Base-by-base conservation (phyloP, 2,797 vertebrate genomes). In the Phoxinus dragarum region DNA sequence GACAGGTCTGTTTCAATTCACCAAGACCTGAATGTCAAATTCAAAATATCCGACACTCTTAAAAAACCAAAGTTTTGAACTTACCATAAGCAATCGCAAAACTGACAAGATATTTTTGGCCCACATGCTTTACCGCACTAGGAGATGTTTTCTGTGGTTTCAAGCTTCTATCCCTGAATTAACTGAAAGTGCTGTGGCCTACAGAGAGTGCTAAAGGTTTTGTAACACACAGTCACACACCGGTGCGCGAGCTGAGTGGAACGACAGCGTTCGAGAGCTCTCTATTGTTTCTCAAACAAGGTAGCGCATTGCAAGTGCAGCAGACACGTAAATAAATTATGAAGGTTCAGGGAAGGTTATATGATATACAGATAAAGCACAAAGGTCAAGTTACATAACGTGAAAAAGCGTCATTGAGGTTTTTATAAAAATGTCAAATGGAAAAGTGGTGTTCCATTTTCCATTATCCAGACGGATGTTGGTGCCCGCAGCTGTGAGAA, bases 301-400 rank as follows among this genome's bases (percentile, higher is more conserved):
- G 69, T 5, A n/a, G 21, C 5, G 5, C 56, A 74, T 61, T 74
- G 34, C 14, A 21, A 76, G n/a, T 67, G 23, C 23, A 49, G 12
- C 36, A 67, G 81, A 21, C 34, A 21, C 3, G 2, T 73, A 52
- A 83, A 38, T n/a, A 1, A 21, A 83, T 14, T 66, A n/a, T n/a
- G 11, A 72, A 36, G 5, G 21, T 21, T 83, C 3, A 56, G 47
- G 67, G 17, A 34, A 64, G 66, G 69, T 72, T 69, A 40, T 49
- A n/a, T 83, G 74, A 67, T 73, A 59, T 21, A 72, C 34, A 66
- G 74, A 10, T 74, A 36, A 86, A 66, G 54, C 54, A 27, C 40
- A n/a, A 47, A 86, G 81, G 66, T 47, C 68, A 59, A 21, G 59
- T 80, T 87, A 84, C n/a, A 11, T 74, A 68, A 80, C 8, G 2